These are phyloP conservation scores for Syngnathus scovelli DNA, from an alignment of 2,113 vertebrate genomes.

Conservation along the genomic window DNA sequence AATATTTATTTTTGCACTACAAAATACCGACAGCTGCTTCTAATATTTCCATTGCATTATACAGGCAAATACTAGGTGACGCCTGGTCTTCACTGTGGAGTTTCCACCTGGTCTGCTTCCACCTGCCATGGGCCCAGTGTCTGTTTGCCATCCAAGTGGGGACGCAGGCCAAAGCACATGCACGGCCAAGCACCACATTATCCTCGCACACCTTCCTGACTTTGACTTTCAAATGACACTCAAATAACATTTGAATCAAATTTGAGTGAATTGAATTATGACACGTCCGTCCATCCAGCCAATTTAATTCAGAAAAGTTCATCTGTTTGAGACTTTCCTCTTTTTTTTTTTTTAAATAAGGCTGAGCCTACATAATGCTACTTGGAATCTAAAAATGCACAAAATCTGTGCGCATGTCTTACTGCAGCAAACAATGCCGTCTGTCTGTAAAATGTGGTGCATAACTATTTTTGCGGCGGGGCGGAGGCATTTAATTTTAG, in stretches of 20 bases:
- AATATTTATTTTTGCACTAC: too few species aligned
- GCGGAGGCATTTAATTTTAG: too few species aligned
- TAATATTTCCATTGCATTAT: constrained; percentile 4
- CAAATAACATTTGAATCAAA: neutral
- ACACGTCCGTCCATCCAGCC: neutral
- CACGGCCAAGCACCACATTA: constrained; percentile 22
- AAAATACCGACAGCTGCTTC: too few species aligned
- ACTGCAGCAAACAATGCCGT: neutral
- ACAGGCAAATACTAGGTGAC: constrained; percentile 15
- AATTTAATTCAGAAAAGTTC: neutral
- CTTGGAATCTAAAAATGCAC: neutral
- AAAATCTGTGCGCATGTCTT: neutral
- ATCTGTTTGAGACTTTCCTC: neutral
- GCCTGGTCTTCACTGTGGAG: constrained; percentile 48
- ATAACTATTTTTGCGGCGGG: neutral
- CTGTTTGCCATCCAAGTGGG: constrained; percentile 45
- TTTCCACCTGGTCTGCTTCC: constrained; percentile 56
- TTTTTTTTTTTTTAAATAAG: neutral
- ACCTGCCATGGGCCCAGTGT: constrained; percentile 39
- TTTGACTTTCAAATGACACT: neutral
- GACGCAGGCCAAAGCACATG: constrained; percentile 11
- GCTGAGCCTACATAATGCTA: neutral
- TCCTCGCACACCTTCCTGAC: neutral
- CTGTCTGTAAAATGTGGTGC: neutral
- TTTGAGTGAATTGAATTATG: neutral